Percentiles rank a stretch among this genome's conserved stretches.
Evolutionary conservation across 1,140 invertebrate species (phyloP).

Genomic region (Microplitis mediator): DNA sequence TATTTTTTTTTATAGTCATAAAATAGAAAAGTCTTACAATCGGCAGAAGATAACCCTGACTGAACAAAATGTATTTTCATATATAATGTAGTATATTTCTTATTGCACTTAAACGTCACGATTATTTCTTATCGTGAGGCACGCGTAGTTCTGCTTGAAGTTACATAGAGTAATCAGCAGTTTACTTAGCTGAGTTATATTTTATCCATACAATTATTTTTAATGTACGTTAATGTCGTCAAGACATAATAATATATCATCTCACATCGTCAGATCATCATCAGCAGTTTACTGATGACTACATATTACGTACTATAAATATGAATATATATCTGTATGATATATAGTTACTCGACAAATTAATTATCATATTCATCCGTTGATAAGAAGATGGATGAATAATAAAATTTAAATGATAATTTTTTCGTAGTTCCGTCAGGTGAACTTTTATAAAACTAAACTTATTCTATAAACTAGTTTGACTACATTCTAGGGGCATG

Average conservation of each 20-base stretch:
- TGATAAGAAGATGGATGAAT: not conserved
- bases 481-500: not conserved
- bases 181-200: not conserved
- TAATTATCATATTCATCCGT: not conserved
- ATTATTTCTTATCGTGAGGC: conserved; percentile 1
- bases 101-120: not conserved
- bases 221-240: not conserved
- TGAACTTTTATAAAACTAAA: not conserved
- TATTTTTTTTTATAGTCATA: not conserved
- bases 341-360: not conserved
- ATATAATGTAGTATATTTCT: not conserved
- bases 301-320: too few species aligned
- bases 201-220: not conserved
- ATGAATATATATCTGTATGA: too few species aligned
- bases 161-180: not conserved
- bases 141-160: not conserved
- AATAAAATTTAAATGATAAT: not conserved
- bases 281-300: too few species aligned
- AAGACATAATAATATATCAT: too few species aligned
- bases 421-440: not conserved
- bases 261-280: too few species aligned
- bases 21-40: conserved; percentile 2
- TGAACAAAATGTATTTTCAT: not conserved
- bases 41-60: not conserved
- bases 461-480: not conserved